Conservation (phyloP, 2,888 invertebrate species). For the Strigamia crassipes region DNA sequence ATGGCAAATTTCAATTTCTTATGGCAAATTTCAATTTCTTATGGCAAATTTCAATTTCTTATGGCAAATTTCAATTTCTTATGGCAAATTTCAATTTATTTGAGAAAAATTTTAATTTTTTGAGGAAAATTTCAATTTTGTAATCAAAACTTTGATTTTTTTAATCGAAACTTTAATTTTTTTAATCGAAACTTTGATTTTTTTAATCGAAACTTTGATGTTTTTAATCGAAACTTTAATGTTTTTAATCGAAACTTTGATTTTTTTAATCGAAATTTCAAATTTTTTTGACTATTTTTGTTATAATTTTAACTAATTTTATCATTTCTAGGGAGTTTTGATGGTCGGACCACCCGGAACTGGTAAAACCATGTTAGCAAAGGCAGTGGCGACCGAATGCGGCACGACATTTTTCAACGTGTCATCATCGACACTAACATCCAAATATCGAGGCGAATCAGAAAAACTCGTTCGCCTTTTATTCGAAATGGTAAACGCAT, state of each 20-base stretch:
- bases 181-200: neutral
- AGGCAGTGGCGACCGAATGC: conserved; percentile 98
- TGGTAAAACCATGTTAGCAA: conserved; percentile 95
- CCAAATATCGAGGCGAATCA: conserved; percentile 98
- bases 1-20: too few species aligned
- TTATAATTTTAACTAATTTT: neutral
- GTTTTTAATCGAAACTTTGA: too few species aligned
- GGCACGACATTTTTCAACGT: conserved; percentile 97
- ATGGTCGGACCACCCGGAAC: conserved; percentile 94
- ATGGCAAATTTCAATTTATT: neutral
- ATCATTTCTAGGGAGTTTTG: conserved; percentile 69
- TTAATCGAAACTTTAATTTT: neutral
- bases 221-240: neutral
- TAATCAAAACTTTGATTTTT: neutral
- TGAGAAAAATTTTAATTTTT: neutral
- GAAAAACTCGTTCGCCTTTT: conserved; percentile 95
- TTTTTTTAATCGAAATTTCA: neutral
- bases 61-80: too few species aligned
- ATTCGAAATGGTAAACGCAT: conserved; percentile 86
- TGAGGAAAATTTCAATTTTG: neutral
- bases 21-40: too few species aligned
- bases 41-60: too few species aligned
- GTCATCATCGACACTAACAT: conserved; percentile 94
- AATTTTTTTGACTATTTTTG: neutral
- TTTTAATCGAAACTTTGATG: neutral